Conservation (phyloP, 2,797 vertebrate genomes). For the Gallinago stenura region DNA sequence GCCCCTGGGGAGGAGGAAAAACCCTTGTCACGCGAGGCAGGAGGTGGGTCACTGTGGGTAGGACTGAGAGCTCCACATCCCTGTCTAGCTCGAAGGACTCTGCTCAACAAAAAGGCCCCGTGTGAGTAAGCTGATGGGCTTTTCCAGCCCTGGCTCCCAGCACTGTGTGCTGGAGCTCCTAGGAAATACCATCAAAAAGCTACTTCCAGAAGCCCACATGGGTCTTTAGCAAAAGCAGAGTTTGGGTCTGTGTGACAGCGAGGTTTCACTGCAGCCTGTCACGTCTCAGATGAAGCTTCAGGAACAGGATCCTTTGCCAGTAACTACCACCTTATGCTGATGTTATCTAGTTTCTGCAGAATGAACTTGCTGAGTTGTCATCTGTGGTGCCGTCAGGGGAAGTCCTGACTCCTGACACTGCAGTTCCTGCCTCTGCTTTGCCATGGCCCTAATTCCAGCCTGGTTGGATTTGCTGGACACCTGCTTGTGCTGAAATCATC, state of each 20-base stretch:
- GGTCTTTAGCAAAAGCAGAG: not conserved
- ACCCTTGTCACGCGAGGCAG: not conserved
- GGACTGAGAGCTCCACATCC: not conserved
- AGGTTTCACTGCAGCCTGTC: constrained; percentile 34
- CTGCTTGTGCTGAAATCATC: not conserved
- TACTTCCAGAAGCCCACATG: not conserved
- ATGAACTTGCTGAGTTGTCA: constrained; percentile 73
- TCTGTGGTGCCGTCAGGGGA: constrained; percentile 66
- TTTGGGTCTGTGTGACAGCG: not conserved
- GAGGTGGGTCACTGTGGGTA: not conserved
- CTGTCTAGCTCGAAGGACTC: not conserved
- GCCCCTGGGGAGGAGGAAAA: not conserved
- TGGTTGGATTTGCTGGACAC: not conserved
- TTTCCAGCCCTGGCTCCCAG: not conserved
- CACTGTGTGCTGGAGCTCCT: not conserved
- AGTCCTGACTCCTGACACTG: constrained; percentile 73
- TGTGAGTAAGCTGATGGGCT: not conserved
- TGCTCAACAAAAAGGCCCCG: not conserved
- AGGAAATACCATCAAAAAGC: not conserved
- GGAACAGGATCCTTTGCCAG: constrained; percentile 70
- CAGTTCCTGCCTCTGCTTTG: constrained; percentile 36
- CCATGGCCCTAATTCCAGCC: constrained; percentile 16
- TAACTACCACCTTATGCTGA: constrained; percentile 75
- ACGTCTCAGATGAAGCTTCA: constrained; percentile 64
- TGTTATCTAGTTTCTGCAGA: constrained; percentile 83